Base-by-base conservation (phyloP, 2,888 invertebrate species). In the Machimus atricapillus region DNA sequence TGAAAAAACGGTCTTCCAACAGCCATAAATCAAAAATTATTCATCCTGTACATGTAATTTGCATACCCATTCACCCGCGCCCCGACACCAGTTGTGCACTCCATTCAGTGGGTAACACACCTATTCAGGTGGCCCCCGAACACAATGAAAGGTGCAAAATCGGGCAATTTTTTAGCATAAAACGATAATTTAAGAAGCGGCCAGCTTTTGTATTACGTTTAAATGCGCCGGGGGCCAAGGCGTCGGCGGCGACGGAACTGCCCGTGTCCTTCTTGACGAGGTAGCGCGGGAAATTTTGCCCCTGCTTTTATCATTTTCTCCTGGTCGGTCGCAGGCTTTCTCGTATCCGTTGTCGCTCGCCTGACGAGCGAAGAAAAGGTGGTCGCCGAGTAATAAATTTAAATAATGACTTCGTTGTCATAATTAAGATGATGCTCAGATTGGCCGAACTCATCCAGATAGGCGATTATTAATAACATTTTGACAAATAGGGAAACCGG, bases 21-120 rank as follows among this genome's bases (percentile, higher is more conserved):
- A 81, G 86, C 86, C 86, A 88, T 88, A 88, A 88, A 88, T 88
- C 88, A 88, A 86, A 88, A 88, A 88, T 88, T 88, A 88, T 88
- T 88, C 88, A 88, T 86, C 87, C 87, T 85, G 83, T 87, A 87
- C 86, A 81, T 86, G 87, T 88, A 88, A 88, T 88, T 88, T 88
- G 87, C 88, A 88, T 88, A 88, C 79, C 58, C 77, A 56, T 52
- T 74, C 43, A 31, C 74, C 77, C 77, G 34, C 31, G 14, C 27
- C 19, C 77, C 34, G 34, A 16, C 23, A 77, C 34, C 52, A 56
- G 46, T 86, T 77, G 58, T 86, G 86, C 58, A 77, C 77, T 19
- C 86, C 16, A 37, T 86, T 56, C 77, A 86, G 19, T 1, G 43
- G 56, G 43, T 43, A 19, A 77, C 56, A 77, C 56, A 56, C 86